A percentile compares a stretch with the other conserved stretches of the same genome.
Conservation (phyloP, 2,797 vertebrate genomes). For the Neosalanx taihuensis region DNA sequence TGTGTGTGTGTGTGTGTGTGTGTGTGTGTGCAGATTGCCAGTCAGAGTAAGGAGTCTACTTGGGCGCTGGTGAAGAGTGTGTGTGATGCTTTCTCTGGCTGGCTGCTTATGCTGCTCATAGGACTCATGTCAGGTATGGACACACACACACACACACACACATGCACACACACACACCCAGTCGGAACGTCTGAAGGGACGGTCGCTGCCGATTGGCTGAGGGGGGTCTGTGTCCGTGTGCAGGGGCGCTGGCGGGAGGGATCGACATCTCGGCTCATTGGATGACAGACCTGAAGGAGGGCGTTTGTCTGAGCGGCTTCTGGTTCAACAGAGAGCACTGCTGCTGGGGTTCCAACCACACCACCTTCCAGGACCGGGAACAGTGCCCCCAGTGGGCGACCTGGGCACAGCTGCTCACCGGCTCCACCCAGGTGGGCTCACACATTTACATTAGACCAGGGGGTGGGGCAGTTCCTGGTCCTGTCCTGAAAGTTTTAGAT, state of each 20-base stretch:
- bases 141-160: neutral
- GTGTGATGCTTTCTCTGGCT: constrained; percentile 93
- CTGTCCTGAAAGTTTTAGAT: no score
- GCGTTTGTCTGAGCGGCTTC: constrained; percentile 86
- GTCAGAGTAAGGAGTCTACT: constrained; percentile 85
- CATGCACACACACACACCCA: neutral
- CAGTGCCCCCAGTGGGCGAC: constrained; percentile 90
- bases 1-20: neutral
- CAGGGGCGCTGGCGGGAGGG: constrained; percentile 91
- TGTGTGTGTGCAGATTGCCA: constrained; percentile 75
- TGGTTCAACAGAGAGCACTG: constrained; percentile 98
- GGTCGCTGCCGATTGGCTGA: neutral
- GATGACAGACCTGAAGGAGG: constrained; percentile 95
- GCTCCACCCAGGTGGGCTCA: constrained; percentile 71
- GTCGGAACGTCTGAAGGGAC: neutral
- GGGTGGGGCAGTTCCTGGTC: no score
- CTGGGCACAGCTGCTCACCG: constrained; percentile 90
- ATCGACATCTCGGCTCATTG: constrained; percentile 96
- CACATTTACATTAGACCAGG: no score
- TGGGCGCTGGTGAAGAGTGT: constrained; percentile 85
- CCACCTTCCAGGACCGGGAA: constrained; percentile 86
- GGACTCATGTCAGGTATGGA: constrained; percentile 87
- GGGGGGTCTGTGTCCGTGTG: neutral
- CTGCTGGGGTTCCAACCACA: constrained; percentile 89
- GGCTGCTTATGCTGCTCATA: constrained; percentile 94